Evolutionary conservation across 2,797 vertebrate species (phyloP), one percentile per base, ranked within the genome.

Genomic region (Leptodactylus fallax): DNA sequence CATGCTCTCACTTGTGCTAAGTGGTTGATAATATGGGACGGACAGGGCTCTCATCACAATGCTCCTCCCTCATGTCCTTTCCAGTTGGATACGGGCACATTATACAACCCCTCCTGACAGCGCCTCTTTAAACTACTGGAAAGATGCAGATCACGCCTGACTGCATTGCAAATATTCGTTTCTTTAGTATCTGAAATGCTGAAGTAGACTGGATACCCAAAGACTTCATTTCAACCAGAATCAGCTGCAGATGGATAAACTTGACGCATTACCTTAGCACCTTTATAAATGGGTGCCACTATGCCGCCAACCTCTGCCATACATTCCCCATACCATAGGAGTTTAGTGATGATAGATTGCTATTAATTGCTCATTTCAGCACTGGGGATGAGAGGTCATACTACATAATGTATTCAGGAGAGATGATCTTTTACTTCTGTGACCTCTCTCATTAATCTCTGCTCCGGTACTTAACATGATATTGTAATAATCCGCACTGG

Each of bases 351-450:
- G 71, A 71, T 85, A 51, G 71, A 85, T 77, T 74, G 82, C 82
- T 11, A 58, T 85, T 85, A 85, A 85, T 85, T 85, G 69, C 83
- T 77, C 83, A 85, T 63, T 77, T 85, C 51, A 76, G 23, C 71
- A 25, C 16, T 47, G 12, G 9, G 55, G 71, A 61, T n/a, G 36
- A 77, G 83, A 77, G 71, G 56, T 77, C 83, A 49, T 25, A 23
- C 69, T 23, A n/a, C 83, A 51, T 85, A 60, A 85, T 85, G 61
- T 63, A 85, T 85, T 85, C 69, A 74, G 45, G 71, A 85, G 83
- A 51, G 83, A 77, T 76, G 69, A 84, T 84, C 27, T 76, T 84
- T 61, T 76, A 58, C 55, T 63, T 85, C 16, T 6, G 7, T 27
- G 56, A 49, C 71, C 83, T 49, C 0, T 17, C 83, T 85, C 83